A percentile compares a stretch with the other conserved stretches of the same genome.
phyloP scores from a whole-genome alignment of 1,140 invertebrate genomes.

The Eufriesea mexicana region DNA sequence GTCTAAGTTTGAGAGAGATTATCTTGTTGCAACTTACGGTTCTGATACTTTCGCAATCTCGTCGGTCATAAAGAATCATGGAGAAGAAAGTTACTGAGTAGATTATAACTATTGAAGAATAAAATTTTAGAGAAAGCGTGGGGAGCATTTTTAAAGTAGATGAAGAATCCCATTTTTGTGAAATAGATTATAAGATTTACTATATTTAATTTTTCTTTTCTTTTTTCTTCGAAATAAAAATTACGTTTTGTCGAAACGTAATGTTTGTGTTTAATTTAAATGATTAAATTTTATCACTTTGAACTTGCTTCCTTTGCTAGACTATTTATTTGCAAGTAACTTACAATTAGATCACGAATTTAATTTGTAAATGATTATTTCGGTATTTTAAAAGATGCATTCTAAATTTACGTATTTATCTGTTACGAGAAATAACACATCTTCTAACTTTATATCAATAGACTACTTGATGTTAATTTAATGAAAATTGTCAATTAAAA shows the following conservation, averaged over 20 bases:
- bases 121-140: neutral
- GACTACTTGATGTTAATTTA: neutral
- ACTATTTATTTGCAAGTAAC: neutral
- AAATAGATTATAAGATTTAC: neutral
- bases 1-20: neutral
- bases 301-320: too few species aligned
- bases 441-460: neutral
- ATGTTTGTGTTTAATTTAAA: too few species aligned
- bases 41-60: neutral
- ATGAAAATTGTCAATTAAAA: neutral
- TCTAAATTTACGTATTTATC: neutral
- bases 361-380: neutral
- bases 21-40: neutral
- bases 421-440: accelerated
- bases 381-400: neutral
- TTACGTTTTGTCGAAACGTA: too few species aligned
- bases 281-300: neutral
- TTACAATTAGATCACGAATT: neutral
- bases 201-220: neutral
- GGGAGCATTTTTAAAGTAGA: neutral
- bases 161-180: neutral
- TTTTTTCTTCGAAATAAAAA: too few species aligned
- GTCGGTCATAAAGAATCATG: too few species aligned
- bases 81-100: neutral
- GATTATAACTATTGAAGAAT: too few species aligned